Evolutionary conservation across 2,888 invertebrate species (phyloP).

Genomic region (Synergus laeviventris): DNA sequence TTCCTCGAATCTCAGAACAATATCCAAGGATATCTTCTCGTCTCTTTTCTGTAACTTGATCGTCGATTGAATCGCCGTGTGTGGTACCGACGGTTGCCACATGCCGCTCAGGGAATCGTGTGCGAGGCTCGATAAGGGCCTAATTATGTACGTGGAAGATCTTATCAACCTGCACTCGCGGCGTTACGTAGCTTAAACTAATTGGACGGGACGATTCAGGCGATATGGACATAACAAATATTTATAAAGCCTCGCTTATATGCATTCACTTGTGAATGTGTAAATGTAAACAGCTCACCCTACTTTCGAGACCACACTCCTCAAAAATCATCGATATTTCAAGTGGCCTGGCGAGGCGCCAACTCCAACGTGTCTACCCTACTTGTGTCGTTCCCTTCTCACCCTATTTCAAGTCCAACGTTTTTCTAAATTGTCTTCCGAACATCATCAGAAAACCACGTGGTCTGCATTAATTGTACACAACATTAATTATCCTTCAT

Average conservation of each 20-base stretch:
- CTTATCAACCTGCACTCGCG: slow-evolving; percentile 61
- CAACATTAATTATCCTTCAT: too few relatives aligned
- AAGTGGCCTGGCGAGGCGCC: slow-evolving; percentile 65
- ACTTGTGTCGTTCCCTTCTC: slow-evolving; percentile 59
- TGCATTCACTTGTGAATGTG: slow-evolving; percentile 26
- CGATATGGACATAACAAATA: slow-evolving; percentile 34
- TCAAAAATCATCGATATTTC: slow-evolving; percentile 52
- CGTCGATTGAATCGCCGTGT: slow-evolving; percentile 47
- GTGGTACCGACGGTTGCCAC: slow-evolving; percentile 56
- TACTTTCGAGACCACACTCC: slow-evolving; percentile 39
- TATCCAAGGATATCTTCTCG: slow-evolving; percentile 31
- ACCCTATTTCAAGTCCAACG: neutral
- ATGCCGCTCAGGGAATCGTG: slow-evolving; percentile 51
- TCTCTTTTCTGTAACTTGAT: slow-evolving; percentile 39
- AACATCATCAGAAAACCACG: neutral
- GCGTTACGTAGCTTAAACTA: slow-evolving; percentile 66
- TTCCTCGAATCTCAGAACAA: slow-evolving; percentile 30
- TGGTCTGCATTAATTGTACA: neutral
- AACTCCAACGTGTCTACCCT: slow-evolving; percentile 64
- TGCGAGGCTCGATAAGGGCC: slow-evolving; percentile 66
- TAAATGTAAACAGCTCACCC: slow-evolving; percentile 42
- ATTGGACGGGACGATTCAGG: slow-evolving; percentile 64
- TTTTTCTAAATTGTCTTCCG: neutral
- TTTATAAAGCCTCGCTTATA: slow-evolving; percentile 6
- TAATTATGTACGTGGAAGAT: slow-evolving; percentile 66